Conservation (phyloP, 2,888 invertebrate species). For the Clanis bilineata region DNA sequence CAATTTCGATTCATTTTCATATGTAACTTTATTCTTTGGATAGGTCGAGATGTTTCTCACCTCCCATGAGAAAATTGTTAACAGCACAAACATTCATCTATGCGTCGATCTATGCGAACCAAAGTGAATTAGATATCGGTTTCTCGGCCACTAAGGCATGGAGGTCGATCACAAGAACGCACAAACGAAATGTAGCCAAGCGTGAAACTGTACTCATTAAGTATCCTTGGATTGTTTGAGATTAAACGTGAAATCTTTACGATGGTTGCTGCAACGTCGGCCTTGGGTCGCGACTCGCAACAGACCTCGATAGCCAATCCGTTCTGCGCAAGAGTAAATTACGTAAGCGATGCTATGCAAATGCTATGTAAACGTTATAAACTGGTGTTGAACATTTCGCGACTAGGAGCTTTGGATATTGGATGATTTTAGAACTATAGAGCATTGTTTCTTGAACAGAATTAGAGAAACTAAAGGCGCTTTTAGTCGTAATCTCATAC, state of each 20-base stretch:
- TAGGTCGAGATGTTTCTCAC: no score
- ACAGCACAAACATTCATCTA: not conserved
- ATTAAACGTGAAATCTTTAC: conserved; percentile 17
- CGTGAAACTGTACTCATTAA: conserved; percentile 8
- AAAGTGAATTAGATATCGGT: not conserved
- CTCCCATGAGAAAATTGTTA: not conserved
- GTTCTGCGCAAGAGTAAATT: conserved; percentile 13
- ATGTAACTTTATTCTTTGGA: no score
- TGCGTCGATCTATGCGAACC: not conserved
- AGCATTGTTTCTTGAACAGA: not conserved
- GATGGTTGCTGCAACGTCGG: conserved; percentile 8
- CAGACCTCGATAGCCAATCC: conserved; percentile 1
- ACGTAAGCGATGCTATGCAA: conserved; percentile 16
- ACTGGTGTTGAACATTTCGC: not conserved
- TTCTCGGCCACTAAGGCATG: not conserved
- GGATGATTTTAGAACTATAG: not conserved
- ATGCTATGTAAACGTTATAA: conserved; percentile 2
- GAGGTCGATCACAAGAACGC: not conserved
- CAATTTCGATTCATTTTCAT: no score
- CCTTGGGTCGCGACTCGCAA: conserved; percentile 14
- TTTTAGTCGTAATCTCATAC: not conserved
- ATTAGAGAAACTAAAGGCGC: not conserved
- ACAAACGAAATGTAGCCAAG: not conserved
- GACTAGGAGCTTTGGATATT: not conserved
- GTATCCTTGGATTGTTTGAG: conserved; percentile 8